Base-by-base conservation (phyloP, 2,888 invertebrate species). In the Rhagonycha fulva region DNA sequence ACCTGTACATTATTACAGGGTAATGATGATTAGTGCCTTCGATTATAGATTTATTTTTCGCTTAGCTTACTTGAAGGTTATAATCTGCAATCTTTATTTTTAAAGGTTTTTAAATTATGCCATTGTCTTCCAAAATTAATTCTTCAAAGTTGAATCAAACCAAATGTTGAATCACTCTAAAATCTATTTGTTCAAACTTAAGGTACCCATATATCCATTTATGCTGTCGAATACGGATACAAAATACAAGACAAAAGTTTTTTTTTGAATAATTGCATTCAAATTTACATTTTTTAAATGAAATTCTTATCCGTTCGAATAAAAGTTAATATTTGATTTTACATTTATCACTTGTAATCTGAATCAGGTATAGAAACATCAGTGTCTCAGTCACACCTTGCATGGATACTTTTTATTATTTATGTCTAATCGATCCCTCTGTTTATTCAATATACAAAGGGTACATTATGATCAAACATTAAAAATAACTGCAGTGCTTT, bases 401-500 rank as follows among this genome's bases (percentile, higher is more conserved):
- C 75, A 68, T 26, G 1, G 7, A n/a, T 47, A 47, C 28, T 26
- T 72, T 77, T 71, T 69, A 26, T 60, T 66, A 69, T 75, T 69
- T 32, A 68, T 23, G 61, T 30, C 32, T 73, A 70, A 77, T 75
- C 72, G 72, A 70, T 63, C 78, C 74, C 71, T 72, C 70, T 76
- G 66, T 76, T 78, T 78, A 73, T 71, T 69, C 62, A 77, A 66
- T 61, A 61, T 30, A 74, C 71, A 76, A 70, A 68, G 70, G 71
- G 75, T 66, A 67, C 62, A 66, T 70, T 77, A 68, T 78, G 75
- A 63, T 12, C 23, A 69, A 63, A 74, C 66, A 23, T 71, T 61
- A 14, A 70, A 71, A 77, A 77, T 77, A 75, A 75, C 75, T 77
- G 75, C 77, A 77, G 72, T 74, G 63, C 72, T 30, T 75, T 77